Evolutionary conservation across 2,797 vertebrate genomes (phyloP).

Genomic region (Megaceryle alcyon): DNA sequence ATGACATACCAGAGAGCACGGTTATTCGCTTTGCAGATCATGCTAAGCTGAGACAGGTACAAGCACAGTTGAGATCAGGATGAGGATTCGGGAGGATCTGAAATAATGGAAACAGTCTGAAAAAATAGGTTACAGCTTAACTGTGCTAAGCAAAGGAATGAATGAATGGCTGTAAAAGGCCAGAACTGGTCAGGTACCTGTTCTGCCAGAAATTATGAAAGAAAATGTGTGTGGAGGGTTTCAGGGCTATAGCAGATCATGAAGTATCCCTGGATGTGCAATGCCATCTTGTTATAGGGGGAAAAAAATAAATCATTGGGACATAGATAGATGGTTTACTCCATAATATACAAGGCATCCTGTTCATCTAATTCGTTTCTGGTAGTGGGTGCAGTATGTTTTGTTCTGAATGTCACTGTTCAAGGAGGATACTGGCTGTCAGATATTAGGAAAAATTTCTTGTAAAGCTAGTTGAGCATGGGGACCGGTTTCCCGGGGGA

Average conservation of each 20-base stretch:
- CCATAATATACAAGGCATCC: not conserved
- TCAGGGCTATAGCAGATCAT: not conserved
- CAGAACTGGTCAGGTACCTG: not conserved
- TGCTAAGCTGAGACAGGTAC: not conserved
- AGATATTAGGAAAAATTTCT: not conserved
- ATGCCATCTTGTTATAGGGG: not conserved
- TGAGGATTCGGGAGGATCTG: not conserved
- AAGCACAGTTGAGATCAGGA: not conserved
- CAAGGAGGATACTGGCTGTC: not conserved
- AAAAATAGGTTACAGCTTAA: not conserved
- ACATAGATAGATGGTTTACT: not conserved
- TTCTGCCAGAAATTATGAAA: not conserved
- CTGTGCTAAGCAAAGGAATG: not conserved
- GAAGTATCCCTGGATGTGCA: not conserved
- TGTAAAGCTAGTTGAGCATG: not conserved
- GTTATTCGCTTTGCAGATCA: not conserved
- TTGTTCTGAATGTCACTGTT: accelerated
- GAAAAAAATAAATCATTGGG: accelerated
- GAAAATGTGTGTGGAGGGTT: not conserved
- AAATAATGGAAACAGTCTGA: not conserved
- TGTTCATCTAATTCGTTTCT: not conserved
- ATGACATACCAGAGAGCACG: accelerated
- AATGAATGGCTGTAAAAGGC: not conserved
- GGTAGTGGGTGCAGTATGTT: not conserved
- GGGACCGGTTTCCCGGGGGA: not conserved